phyloP scores from a whole-genome alignment of 2,888 invertebrate species.

The Mythimna loreyi region DNA sequence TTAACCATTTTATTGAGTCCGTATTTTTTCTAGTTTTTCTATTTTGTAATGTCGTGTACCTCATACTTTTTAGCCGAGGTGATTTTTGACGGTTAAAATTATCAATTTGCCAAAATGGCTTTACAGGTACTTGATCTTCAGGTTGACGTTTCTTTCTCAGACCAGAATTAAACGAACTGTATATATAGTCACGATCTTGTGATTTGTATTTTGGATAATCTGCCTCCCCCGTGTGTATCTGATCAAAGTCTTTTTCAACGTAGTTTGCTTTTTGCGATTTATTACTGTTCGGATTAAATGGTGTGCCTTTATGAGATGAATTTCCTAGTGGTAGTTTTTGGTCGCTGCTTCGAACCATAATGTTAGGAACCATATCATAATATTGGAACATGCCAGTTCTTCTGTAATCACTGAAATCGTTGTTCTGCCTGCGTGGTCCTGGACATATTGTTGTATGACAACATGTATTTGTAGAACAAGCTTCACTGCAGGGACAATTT shows the following conservation, averaged over 20 bases:
- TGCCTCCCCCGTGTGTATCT: slow-evolving; percentile 61
- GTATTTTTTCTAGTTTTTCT: slow-evolving; percentile 67
- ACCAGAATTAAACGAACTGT: slow-evolving; percentile 74
- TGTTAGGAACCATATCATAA: slow-evolving; percentile 74
- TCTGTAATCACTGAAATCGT: slow-evolving; percentile 60
- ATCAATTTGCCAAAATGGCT: slow-evolving; percentile 83
- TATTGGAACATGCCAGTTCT: slow-evolving; percentile 68
- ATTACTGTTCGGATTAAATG: slow-evolving; percentile 47
- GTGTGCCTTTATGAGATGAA: slow-evolving; percentile 31
- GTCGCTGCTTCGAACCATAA: slow-evolving; percentile 72
- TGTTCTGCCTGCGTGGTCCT: slow-evolving; percentile 57
- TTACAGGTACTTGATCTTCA: slow-evolving; percentile 70
- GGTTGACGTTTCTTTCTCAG: slow-evolving; percentile 75
- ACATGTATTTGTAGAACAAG: slow-evolving; percentile 30
- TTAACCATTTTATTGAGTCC: slow-evolving; percentile 47
- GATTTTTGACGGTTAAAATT: slow-evolving; percentile 69
- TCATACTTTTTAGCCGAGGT: slow-evolving; percentile 74
- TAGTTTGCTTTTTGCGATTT: slow-evolving; percentile 50
- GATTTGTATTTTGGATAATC: slow-evolving; percentile 59
- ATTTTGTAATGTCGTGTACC: slow-evolving; percentile 80
- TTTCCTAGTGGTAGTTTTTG: slow-evolving; percentile 50
- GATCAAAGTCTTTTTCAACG: slow-evolving; percentile 58
- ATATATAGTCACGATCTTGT: slow-evolving; percentile 67
- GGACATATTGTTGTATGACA: slow-evolving; percentile 54
- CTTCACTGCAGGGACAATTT: slow-evolving; percentile 63